Evolutionary conservation across 2,888 invertebrate species (phyloP), one percentile per base, ranked within the genome.

Genomic region (Augiades crinisus): DNA sequence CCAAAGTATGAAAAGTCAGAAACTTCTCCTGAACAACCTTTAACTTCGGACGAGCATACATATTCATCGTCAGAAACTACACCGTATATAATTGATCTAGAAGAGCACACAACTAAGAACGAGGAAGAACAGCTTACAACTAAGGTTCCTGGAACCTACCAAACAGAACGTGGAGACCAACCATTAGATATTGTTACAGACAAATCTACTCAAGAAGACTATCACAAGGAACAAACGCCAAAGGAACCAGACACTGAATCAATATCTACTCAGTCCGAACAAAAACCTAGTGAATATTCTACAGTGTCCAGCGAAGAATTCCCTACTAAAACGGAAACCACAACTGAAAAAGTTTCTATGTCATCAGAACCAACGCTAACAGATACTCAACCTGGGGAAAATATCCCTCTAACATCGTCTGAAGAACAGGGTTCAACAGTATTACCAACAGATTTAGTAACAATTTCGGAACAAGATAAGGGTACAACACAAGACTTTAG

Each of bases 11-110:
- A 54, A 27, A 46, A 44, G 27, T 6, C 27, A 27, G 43, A 53
- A 14, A 10, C 1, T 14, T 16, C 30, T 22, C 27, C 30, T 0
- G 37, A 53, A 10, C 37, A 14, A 44, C 19, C 24, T 41, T 7
- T 34, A 34, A 47, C 51, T 6, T 19, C 8, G 0, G 22, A n/a
- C n/a, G n/a, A 44, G 10, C 16, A 37, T 5, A 8, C 16, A 4
- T 21, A 51, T 37, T 36, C 31, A 2, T 51, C 44, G 30, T 51
- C 51, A 31, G 63, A 65, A 50, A 62, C 80, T 8, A 81, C 75
- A 2, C 75, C 78, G 45, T 77, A 75, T 55, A 62, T 76, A 31
- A 70, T 81, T 41, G 80, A 81, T 64, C 64, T 83, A 50, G 71
- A 81, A 62, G 78, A 81, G 61, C 82, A 83, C 51, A 75, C 78